A percentile compares a stretch with the other conserved stretches of the same genome.
Evolutionary conservation across 1,140 invertebrate genomes (phyloP).

Genomic region (Ceratosolen solmsi): DNA sequence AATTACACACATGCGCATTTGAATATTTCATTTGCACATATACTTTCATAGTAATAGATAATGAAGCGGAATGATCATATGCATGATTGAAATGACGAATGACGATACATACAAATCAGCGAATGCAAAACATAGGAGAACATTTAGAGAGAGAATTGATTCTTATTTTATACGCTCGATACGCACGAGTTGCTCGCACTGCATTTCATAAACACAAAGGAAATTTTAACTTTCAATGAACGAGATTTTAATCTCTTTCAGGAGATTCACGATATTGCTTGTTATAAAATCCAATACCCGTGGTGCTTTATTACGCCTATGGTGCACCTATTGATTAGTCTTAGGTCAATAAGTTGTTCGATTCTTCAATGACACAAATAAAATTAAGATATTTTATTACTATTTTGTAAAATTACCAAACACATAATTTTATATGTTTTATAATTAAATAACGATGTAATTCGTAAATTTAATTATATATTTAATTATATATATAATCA

Average conservation of each 20-base stretch:
- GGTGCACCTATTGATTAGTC: neutral
- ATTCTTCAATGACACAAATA: neutral
- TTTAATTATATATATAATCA: too few species aligned
- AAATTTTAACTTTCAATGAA: slow-evolving; percentile 15
- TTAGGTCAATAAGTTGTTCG: neutral
- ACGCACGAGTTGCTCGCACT: too few species aligned
- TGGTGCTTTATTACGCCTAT: neutral
- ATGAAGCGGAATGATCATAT: neutral
- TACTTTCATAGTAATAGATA: neutral
- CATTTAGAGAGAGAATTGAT: neutral
- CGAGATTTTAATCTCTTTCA: slow-evolving; percentile 3
- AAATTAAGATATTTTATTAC: neutral
- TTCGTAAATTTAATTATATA: too few species aligned
- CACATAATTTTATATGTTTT: too few species aligned
- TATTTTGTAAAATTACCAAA: too few species aligned
- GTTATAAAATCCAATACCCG: neutral
- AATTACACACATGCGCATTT: too few species aligned
- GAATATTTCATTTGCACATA: too few species aligned
- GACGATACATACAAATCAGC: neutral
- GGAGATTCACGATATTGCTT: neutral
- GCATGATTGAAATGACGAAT: neutral
- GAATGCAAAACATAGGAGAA: neutral
- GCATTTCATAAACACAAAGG: neutral
- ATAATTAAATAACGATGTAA: too few species aligned
- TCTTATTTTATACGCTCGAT: neutral